These are phyloP conservation scores for Mesocricetus auratus DNA, from an alignment of 2,113 vertebrate genomes.

Conservation along the genomic window DNA sequence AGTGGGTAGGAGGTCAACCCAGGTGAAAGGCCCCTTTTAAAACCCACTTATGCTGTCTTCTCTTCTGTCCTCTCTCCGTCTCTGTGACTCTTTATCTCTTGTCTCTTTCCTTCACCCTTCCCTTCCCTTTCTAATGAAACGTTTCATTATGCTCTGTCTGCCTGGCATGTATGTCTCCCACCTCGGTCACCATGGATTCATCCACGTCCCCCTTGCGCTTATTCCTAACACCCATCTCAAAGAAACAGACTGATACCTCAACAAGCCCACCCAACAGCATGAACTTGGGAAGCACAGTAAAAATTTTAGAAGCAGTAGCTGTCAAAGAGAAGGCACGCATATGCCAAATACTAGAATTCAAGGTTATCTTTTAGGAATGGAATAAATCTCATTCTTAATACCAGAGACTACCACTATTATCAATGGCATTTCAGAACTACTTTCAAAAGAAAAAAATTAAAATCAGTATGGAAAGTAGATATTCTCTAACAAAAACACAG, in stretches of 20 bases:
- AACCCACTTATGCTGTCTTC: too few species aligned
- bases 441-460: slow-evolving; percentile 33
- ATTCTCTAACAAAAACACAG: neutral
- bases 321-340: slow-evolving; percentile 43
- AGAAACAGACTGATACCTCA: neutral
- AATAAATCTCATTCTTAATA: slow-evolving; percentile 46
- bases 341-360: slow-evolving; percentile 61
- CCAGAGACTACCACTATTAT: slow-evolving; percentile 51
- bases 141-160: too few species aligned
- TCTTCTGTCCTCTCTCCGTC: too few species aligned
- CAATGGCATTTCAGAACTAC: neutral
- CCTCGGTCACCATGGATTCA: too few species aligned
- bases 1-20: neutral
- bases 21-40: too few species aligned
- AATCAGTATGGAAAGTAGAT: slow-evolving; percentile 22
- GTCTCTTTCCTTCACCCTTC: too few species aligned
- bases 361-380: neutral
- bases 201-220: too few species aligned
- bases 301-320: slow-evolving; percentile 9
- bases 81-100: too few species aligned
- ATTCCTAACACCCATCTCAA: neutral
- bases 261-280: slow-evolving; percentile 28
- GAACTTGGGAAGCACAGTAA: slow-evolving; percentile 59
- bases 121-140: too few species aligned
- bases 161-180: too few species aligned